Evolutionary conservation across 1,140 invertebrate species (phyloP), one percentile per base, ranked within the genome.

Genomic region (Streblospio benedicti): DNA sequence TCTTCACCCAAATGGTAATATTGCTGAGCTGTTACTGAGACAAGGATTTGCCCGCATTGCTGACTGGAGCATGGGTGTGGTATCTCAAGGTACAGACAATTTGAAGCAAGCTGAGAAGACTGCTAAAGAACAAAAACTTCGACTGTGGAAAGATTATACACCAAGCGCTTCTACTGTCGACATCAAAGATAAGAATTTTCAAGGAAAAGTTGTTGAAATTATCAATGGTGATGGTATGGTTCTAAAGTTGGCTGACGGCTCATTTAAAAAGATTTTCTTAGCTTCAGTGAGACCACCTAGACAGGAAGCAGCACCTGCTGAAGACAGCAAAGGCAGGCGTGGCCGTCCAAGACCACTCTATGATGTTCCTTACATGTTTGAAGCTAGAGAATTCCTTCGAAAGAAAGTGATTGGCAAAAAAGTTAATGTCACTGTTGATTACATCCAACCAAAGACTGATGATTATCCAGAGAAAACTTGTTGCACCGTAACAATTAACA

Each of bases 361-460:
- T 74, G 95, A 99, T 69, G 90, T 97, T 69, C 95, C 95, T 4
- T 95, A 88, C 83, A 93, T 99, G 90, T 97, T 89, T 75, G 95
- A 99, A 76, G 94, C 94, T 0, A 83, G 97, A 61, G 97, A 99
- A 81, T 98, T 92, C 73, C 79, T 99, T 2, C 83, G 97, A 30
- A 97, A 97, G 71, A 93, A 94, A 75, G 81, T 98, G 0, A 90
- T 99, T 72, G 92, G 93, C 2, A 98, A 99, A 76, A 92, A 89
- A 71, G 91, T 83, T 51, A 50, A 62, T 23, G 52, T 25, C 9
- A 14, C 9, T 38, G 85, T 97, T 31, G 97, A 99, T 77, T 99
- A 99, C 72, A 89, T 95, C 56, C 96, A 98, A 71, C 93, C 93
- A 16, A 87, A 92, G 2, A 87, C 87, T 50, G 88, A 96, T 41